Evolutionary conservation across 2,888 invertebrate genomes (phyloP), one percentile per base, ranked within the genome.

Genomic region (Xestia c-nigrum): DNA sequence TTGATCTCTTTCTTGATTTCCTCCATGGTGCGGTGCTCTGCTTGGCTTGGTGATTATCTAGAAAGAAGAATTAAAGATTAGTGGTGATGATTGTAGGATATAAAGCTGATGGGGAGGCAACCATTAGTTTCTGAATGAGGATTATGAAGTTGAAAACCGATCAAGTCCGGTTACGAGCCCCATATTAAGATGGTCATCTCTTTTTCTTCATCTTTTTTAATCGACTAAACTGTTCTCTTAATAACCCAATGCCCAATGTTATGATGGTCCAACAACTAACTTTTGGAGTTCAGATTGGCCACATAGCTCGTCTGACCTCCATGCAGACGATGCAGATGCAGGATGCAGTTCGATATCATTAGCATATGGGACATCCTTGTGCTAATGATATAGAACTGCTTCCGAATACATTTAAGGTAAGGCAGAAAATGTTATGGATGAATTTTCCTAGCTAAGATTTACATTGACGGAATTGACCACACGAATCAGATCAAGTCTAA

Each of bases 1-100:
- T 96, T 96, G 87, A 96, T 95, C 91, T 95, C 95, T 90, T 95
- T 96, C 90, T 93, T 95, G 63, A 90, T 90, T 59, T 95, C 96
- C 85, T 95, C 94, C 93, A 94, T 94, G 72, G 75, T 86, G 14
- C 63, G 73, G 71, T 71, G 71, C 19, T 75, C 46, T 40, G 43
- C 61, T 71, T 70, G 16, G 67, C 19, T 72, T 38, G 64, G 16
- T 52, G 47, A 81, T 85, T 85, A 79, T 84, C 93, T 93, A 92
- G 61, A 90, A 92, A 89, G 9, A 85, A 70, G 57, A 72, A 69
- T 5, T 0, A 0, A n/a, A 50, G 5, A 14, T 75, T 59, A 68
- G 7, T 38, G 2, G 21, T 43, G 5, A 50, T 55, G 10, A 5
- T 14, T 55, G 6, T 21, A 46, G 0, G 2, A n/a, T 31, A 5